These are phyloP conservation scores for Epistrophe eligans DNA, from an alignment of 2,888 invertebrate species.

Conservation along the genomic window DNA sequence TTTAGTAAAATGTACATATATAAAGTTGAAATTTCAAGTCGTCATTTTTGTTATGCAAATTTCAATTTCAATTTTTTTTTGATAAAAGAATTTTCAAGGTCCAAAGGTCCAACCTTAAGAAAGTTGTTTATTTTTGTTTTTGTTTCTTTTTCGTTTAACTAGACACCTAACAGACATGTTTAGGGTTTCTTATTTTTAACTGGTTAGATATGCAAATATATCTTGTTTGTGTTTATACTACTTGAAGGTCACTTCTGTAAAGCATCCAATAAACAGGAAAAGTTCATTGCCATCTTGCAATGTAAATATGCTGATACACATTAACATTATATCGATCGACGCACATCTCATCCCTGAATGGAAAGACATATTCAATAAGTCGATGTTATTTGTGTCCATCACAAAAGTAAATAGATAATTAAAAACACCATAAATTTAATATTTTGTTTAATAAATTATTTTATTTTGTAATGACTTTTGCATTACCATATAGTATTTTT, in stretches of 20 bases:
- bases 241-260: conserved; percentile 10
- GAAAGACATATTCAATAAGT: neutral
- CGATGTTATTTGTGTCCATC: neutral
- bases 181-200: neutral
- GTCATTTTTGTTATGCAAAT: neutral
- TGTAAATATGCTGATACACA: neutral
- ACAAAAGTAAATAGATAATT: neutral
- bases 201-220: conserved; percentile 9
- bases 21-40: neutral
- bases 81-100: neutral
- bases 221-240: conserved; percentile 9
- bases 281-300: conserved; percentile 2
- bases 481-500: conserved; percentile 25
- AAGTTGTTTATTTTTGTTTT: neutral
- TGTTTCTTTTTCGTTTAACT: neutral
- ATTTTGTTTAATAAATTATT: conserved; percentile 71
- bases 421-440: conserved; percentile 36
- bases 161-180: neutral
- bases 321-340: neutral
- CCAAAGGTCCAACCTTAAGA: neutral
- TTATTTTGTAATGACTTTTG: conserved; percentile 62
- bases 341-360: neutral
- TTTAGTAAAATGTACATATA: neutral
- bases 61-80: neutral
- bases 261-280: neutral